Conservation (phyloP, 2,888 invertebrate genomes). For the Leptogaster cylindrica region DNA sequence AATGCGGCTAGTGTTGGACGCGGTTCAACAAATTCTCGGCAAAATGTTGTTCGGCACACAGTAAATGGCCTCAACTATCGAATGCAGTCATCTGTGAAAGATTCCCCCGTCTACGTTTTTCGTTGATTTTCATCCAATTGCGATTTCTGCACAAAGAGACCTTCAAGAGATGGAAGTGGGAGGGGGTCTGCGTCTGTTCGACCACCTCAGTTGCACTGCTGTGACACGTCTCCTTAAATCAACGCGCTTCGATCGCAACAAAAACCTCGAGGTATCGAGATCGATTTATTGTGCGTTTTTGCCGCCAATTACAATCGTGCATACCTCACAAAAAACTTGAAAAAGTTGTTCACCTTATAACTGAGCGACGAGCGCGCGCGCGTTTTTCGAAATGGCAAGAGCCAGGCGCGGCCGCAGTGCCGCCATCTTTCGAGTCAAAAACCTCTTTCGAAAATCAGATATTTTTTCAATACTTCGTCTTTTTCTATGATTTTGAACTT, state of each 20-base stretch:
- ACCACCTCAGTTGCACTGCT: constrained; percentile 30
- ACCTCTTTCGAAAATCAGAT: constrained; percentile 17
- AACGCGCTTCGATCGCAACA: constrained; percentile 2
- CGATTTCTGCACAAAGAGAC: too few relatives aligned
- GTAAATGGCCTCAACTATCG: neutral
- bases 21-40: too few relatives aligned
- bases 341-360: constrained; percentile 37
- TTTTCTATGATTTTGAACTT: too few relatives aligned
- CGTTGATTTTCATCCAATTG: constrained; percentile 3
- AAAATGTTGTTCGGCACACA: too few relatives aligned
- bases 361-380: too few relatives aligned
- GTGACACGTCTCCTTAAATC: constrained; percentile 33
- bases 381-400: constrained; percentile 34
- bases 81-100: neutral
- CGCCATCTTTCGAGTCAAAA: constrained; percentile 8
- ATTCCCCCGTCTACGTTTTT: neutral
- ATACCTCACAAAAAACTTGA: constrained; percentile 19
- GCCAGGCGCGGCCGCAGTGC: constrained; percentile 25
- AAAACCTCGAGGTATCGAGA: constrained; percentile 9
- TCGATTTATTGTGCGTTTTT: constrained; percentile 27
- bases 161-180: neutral
- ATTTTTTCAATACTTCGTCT: too few relatives aligned
- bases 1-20: too few relatives aligned
- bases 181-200: constrained; percentile 20
- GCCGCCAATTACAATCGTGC: constrained; percentile 30